phyloP scores from a whole-genome alignment of 2,797 vertebrate genomes.

The Molossus molossus region DNA sequence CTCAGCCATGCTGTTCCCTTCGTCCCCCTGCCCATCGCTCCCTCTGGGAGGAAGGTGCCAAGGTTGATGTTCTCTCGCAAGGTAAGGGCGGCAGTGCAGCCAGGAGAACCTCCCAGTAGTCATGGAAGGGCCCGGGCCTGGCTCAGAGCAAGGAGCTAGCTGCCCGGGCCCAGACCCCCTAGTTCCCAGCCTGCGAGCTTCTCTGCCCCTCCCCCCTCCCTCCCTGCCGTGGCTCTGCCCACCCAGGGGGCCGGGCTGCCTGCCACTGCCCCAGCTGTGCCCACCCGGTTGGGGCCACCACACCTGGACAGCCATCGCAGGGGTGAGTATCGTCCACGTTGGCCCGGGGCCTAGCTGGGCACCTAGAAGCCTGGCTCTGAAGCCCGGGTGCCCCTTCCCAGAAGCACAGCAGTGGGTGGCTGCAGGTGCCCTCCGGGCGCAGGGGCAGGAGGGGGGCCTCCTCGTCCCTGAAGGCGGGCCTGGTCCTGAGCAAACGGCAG shows the following conservation, averaged over 20 bases:
- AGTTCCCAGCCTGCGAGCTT: not conserved
- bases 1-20: constrained; percentile 54
- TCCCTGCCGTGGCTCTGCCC: not conserved
- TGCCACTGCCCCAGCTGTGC: not conserved
- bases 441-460: not conserved
- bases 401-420: not conserved
- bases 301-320: not conserved
- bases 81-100: constrained; percentile 30
- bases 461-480: not conserved
- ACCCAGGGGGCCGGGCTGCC: not conserved
- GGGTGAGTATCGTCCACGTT: fast-evolving
- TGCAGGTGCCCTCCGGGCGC: not conserved
- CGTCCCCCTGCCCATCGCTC: not conserved
- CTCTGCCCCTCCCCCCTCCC: not conserved
- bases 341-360: not conserved
- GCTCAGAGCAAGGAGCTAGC: not conserved
- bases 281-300: not conserved
- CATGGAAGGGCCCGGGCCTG: not conserved
- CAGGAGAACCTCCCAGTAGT: not conserved
- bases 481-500: not conserved
- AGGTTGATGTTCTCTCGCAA: constrained; percentile 79
- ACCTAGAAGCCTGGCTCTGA: not conserved
- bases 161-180: constrained; percentile 1
- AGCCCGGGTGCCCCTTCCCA: not conserved
- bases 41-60: constrained; percentile 81